These are phyloP conservation scores for Parnassius glacialis DNA, from an alignment of 2,888 invertebrate genomes.

Conservation along the genomic window DNA sequence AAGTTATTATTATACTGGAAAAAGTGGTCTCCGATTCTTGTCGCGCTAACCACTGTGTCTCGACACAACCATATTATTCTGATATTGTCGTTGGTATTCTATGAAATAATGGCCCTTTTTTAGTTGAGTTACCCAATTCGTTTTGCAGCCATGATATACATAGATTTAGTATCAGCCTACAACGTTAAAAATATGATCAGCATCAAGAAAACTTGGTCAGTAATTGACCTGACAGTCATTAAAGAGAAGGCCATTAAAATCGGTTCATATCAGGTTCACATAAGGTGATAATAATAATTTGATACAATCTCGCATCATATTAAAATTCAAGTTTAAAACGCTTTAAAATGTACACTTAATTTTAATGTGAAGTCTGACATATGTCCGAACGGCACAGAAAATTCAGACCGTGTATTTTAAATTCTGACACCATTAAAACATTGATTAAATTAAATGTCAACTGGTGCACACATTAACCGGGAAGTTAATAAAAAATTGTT, in stretches of 20 bases:
- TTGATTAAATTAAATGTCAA: conserved; percentile 24
- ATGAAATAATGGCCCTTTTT: too few species aligned
- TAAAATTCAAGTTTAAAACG: conserved; percentile 19
- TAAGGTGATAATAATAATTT: conserved; percentile 14
- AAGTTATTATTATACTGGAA: too few species aligned
- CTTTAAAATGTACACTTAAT: conserved; percentile 23
- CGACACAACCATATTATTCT: too few species aligned
- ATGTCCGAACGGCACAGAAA: conserved; percentile 12
- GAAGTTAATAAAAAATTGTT: conserved; percentile 5
- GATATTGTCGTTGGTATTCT: too few species aligned
- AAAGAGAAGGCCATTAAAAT: not conserved
- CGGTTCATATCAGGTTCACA: not conserved
- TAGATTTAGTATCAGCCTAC: too few species aligned
- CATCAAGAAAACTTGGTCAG: conserved; percentile 7
- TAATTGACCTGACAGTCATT: conserved; percentile 22
- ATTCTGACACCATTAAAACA: conserved; percentile 21
- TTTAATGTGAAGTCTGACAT: conserved; percentile 24
- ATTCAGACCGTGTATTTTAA: conserved; percentile 20
- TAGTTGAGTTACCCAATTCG: too few species aligned
- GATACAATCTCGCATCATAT: conserved; percentile 21
- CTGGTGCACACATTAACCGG: conserved; percentile 13
- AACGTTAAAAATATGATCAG: not conserved
- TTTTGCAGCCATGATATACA: too few species aligned
- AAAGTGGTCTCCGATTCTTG: too few species aligned
- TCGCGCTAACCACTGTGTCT: too few species aligned